Percentiles rank a stretch among this genome's conserved stretches.
These are phyloP conservation scores for Protobothrops mucrosquamatus DNA, from an alignment of 2,113 vertebrate genomes.

Conservation along the genomic window DNA sequence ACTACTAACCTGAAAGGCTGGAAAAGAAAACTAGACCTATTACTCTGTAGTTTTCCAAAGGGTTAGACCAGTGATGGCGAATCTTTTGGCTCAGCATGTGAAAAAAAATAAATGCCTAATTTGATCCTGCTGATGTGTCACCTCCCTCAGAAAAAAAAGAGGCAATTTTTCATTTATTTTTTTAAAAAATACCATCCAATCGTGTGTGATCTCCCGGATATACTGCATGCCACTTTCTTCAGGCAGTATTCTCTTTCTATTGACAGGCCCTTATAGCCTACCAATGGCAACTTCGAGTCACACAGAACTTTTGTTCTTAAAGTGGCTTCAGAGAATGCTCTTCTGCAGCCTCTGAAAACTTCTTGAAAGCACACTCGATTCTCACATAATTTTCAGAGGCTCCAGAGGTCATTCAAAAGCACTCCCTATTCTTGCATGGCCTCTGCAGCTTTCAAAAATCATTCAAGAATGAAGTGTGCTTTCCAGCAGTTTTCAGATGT, in stretches of 20 bases:
- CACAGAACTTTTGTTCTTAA: no score
- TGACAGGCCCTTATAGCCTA: not conserved
- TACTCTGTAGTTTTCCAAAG: not conserved
- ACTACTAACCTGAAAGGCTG: not conserved
- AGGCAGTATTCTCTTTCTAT: not conserved
- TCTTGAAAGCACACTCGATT: not conserved
- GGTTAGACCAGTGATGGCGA: not conserved
- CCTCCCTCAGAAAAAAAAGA: not conserved
- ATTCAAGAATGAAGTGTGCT: not conserved
- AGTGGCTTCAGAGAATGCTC: not conserved
- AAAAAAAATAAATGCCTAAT: no score
- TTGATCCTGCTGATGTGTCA: not conserved
- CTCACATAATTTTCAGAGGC: not conserved
- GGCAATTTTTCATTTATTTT: not conserved
- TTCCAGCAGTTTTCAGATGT: not conserved
- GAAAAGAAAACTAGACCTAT: not conserved
- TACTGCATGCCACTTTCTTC: not conserved
- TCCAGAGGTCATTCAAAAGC: not conserved
- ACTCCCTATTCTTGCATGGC: not conserved
- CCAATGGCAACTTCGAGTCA: not conserved
- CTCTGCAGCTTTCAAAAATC: not conserved
- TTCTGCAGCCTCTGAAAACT: not conserved
- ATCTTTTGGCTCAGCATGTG: no score
- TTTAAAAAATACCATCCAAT: not conserved
- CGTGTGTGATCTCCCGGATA: not conserved